Percentiles rank a stretch among this genome's conserved stretches.
Evolutionary conservation across 2,113 vertebrate species (phyloP).

Genomic region (Cephalopterus ornatus): DNA sequence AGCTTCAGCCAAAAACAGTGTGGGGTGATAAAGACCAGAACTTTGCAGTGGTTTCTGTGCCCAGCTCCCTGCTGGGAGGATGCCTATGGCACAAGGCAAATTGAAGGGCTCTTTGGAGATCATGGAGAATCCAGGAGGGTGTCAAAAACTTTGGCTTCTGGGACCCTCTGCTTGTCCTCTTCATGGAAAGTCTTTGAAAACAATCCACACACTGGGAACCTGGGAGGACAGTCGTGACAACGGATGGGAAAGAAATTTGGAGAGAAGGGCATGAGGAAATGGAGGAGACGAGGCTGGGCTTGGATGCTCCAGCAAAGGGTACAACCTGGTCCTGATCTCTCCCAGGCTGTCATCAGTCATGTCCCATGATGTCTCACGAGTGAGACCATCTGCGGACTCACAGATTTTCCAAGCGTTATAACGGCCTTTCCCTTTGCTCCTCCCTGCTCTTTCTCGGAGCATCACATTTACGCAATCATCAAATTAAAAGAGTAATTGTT

Average conservation of each 20-base stretch:
- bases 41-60: background rate
- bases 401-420: background rate
- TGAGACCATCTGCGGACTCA: constrained; percentile 19
- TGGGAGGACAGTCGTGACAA: accelerated
- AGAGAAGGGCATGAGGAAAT: constrained; percentile 15
- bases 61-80: background rate
- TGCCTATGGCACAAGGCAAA: background rate
- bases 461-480: background rate
- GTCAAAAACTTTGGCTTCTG: background rate
- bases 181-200: background rate
- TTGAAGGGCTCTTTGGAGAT: background rate
- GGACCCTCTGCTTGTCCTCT: background rate
- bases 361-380: constrained; percentile 43
- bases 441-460: background rate
- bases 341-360: background rate
- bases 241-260: background rate
- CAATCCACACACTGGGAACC: accelerated
- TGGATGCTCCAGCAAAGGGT: background rate
- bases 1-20: background rate
- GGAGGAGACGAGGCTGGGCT: background rate
- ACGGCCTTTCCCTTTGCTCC: background rate
- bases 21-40: background rate
- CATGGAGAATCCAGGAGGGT: background rate
- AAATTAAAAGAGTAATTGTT: background rate
- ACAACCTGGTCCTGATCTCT: background rate